phyloP scores from a whole-genome alignment of 2,797 vertebrate genomes.

The Graptemys geographica region DNA sequence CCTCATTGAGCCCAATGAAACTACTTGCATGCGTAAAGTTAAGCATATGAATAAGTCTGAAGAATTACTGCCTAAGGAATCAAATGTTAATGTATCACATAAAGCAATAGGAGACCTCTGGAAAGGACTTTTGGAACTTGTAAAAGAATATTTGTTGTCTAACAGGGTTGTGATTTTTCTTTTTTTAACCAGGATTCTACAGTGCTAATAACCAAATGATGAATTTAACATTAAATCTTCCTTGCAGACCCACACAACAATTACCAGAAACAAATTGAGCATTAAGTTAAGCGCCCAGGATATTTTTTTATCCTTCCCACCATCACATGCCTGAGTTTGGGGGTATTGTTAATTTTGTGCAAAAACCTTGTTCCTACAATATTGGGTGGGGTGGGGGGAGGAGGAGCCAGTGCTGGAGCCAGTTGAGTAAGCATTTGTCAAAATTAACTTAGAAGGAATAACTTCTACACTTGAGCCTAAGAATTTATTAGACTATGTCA shows the following conservation, averaged over 20 bases:
- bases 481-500: neutral
- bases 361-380: neutral
- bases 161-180: neutral
- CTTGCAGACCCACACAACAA: neutral
- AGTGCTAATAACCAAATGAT: neutral
- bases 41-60: neutral
- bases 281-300: no score
- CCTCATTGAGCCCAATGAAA: neutral
- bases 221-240: neutral
- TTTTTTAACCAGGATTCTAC: no score
- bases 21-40: neutral
- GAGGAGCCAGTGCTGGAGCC: neutral
- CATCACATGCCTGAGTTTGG: no score
- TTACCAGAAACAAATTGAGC: neutral
- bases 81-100: neutral
- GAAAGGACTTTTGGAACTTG: neutral
- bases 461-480: neutral
- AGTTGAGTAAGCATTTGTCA: neutral
- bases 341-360: no score
- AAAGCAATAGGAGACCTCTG: neutral
- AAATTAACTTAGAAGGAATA: conserved; percentile 6
- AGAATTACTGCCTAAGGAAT: neutral
- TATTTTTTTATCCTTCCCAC: no score
- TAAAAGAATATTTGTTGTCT: neutral
- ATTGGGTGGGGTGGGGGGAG: neutral